Evolutionary conservation across 2,113 vertebrate genomes (phyloP).

Genomic region (Pedionomus torquatus): DNA sequence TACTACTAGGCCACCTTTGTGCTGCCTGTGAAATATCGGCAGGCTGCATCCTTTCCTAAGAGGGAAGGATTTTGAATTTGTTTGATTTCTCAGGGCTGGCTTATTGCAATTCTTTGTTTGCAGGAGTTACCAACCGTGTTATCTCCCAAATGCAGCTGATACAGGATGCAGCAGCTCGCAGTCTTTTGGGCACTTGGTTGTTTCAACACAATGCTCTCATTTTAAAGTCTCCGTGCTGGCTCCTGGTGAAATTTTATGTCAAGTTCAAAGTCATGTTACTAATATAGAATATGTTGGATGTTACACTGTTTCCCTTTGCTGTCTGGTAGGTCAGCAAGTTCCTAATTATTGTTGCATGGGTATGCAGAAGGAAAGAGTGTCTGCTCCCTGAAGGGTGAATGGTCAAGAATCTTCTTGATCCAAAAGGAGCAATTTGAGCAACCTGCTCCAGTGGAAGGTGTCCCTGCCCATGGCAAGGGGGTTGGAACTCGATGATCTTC

Average conservation of each 20-base stretch:
- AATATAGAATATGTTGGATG: not conserved
- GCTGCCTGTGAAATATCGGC: not conserved
- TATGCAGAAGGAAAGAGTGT: accelerated
- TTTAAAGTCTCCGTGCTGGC: not conserved
- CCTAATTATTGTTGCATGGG: not conserved
- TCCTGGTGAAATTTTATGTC: not conserved
- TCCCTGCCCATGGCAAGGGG: no score
- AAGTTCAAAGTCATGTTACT: not conserved
- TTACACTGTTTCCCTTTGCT: not conserved
- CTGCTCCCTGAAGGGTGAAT: not conserved
- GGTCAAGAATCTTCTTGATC: not conserved
- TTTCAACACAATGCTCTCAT: not conserved
- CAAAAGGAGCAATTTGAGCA: no score
- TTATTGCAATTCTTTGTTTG: conserved; percentile 59
- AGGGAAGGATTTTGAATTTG: not conserved
- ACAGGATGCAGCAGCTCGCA: not conserved
- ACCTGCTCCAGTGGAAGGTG: no score
- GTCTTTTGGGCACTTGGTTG: not conserved
- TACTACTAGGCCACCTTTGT: not conserved
- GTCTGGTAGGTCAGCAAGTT: not conserved
- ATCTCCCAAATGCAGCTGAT: conserved; percentile 39
- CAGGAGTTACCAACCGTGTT: not conserved
- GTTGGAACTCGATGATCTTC: no score
- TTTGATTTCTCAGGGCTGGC: conserved; percentile 16
- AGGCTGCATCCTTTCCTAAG: not conserved